phyloP scores from a whole-genome alignment of 2,797 vertebrate species.

The Rhinogobio ventralis region DNA sequence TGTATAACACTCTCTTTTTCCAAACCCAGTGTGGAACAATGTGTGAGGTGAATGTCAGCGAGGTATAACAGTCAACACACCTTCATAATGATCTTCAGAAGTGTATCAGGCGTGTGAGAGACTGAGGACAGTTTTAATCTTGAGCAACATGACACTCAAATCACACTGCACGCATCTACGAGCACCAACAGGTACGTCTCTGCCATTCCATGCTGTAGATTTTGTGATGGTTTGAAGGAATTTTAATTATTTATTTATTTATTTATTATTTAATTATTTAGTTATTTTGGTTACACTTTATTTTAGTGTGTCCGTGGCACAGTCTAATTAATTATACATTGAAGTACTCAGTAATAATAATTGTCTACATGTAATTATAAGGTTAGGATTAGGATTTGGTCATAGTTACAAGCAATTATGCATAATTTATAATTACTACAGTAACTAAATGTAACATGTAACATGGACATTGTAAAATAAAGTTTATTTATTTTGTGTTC shows the following conservation, averaged over 20 bases:
- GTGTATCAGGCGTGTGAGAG: constrained; percentile 56
- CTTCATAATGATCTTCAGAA: constrained; percentile 65
- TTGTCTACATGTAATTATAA: too few relatives aligned
- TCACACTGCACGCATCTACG: constrained; percentile 63
- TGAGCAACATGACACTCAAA: constrained; percentile 73
- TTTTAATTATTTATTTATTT: constrained; percentile 10
- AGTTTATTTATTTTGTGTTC: background rate
- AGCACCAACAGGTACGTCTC: constrained; percentile 73
- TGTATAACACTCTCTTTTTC: constrained; percentile 68
- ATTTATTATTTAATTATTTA: too few relatives aligned
- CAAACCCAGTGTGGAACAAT: constrained; percentile 68
- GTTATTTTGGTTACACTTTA: background rate
- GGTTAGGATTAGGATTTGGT: too few relatives aligned
- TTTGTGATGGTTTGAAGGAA: background rate
- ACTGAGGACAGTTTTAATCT: constrained; percentile 64
- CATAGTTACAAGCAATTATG: background rate
- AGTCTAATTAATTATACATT: background rate
- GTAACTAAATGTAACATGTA: background rate
- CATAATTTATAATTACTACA: background rate
- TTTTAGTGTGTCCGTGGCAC: background rate
- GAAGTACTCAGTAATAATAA: background rate
- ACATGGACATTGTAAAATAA: background rate
- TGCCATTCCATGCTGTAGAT: background rate
- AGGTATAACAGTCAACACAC: constrained; percentile 70
- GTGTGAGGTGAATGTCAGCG: constrained; percentile 75